Conservation (phyloP, 2,113 vertebrate species). For the Pachyramphus minor region DNA sequence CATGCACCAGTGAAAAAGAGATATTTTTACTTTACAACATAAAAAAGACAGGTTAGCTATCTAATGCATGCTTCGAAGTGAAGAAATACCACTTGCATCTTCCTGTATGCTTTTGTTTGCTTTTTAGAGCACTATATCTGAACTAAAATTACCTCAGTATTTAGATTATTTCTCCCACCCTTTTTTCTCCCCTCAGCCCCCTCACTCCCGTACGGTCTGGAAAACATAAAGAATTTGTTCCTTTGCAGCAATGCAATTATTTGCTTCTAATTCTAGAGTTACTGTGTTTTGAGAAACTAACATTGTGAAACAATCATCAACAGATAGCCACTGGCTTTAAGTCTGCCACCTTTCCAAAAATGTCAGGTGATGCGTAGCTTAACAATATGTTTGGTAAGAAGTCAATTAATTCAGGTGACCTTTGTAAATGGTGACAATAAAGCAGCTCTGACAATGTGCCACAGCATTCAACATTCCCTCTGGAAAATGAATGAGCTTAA, state of each 20-base stretch:
- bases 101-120: neutral
- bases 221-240: constrained; percentile 1
- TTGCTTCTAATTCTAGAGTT: constrained; percentile 51
- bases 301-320: constrained; percentile 9
- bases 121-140: neutral
- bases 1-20: constrained; percentile 12
- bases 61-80: neutral
- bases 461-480: constrained; percentile 59
- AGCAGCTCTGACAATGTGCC: constrained; percentile 65
- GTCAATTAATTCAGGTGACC: constrained; percentile 75
- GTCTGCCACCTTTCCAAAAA: constrained; percentile 55
- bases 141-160: constrained; percentile 6
- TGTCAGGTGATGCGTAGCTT: constrained; percentile 46
- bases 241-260: constrained; percentile 24
- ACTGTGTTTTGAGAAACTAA: constrained; percentile 17
- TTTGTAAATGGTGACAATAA: constrained; percentile 73
- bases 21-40: constrained; percentile 17
- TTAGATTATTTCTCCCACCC: neutral
- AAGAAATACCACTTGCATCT: neutral
- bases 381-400: constrained; percentile 60
- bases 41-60: neutral
- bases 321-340: constrained; percentile 49
- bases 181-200: neutral
- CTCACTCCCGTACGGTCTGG: neutral
- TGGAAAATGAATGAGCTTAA: constrained; percentile 71